Percentiles rank a stretch among this genome's conserved stretches.
Evolutionary conservation across 2,888 invertebrate genomes (phyloP).

Genomic region (Bibio marci): DNA sequence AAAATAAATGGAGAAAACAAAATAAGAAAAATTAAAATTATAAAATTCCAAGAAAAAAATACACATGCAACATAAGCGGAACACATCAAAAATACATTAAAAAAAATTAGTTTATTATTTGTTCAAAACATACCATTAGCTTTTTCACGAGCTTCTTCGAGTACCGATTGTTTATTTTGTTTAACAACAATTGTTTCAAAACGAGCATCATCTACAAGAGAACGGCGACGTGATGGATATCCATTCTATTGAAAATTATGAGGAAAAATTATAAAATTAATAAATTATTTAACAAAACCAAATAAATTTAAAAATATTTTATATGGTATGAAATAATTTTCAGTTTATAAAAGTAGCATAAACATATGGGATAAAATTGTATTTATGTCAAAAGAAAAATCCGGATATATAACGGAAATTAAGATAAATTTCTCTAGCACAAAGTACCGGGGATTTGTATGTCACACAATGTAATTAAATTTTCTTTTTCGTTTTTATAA

Average conservation of each 20-base stretch:
- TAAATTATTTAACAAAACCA: neutral
- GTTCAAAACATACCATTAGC: too few species aligned
- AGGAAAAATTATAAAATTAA: slow-evolving; percentile 10
- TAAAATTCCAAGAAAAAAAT: slow-evolving; percentile 3
- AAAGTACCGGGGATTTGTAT: too few species aligned
- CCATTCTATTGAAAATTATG: slow-evolving; percentile 64
- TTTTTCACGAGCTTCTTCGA: slow-evolving; percentile 77
- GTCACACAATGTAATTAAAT: too few species aligned
- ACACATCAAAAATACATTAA: neutral
- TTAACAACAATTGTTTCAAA: slow-evolving; percentile 93
- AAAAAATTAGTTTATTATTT: slow-evolving; percentile 22
- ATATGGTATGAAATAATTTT: neutral
- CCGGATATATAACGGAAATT: too few species aligned
- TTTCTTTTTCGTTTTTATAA: too few species aligned
- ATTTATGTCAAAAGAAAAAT: too few species aligned
- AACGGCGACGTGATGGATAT: slow-evolving; percentile 86
- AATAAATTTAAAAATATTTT: neutral
- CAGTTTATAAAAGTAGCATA: neutral
- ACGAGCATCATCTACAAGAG: slow-evolving; percentile 92
- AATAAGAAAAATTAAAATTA: neutral
- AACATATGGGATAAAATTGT: slow-evolving; percentile 3
- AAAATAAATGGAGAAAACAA: slow-evolving; percentile 7
- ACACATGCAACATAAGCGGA: slow-evolving; percentile 1
- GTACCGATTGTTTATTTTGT: slow-evolving; percentile 82
- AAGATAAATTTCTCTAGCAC: too few species aligned